Evolutionary conservation across 2,113 vertebrate genomes (phyloP).

Genomic region (Fulica atra): DNA sequence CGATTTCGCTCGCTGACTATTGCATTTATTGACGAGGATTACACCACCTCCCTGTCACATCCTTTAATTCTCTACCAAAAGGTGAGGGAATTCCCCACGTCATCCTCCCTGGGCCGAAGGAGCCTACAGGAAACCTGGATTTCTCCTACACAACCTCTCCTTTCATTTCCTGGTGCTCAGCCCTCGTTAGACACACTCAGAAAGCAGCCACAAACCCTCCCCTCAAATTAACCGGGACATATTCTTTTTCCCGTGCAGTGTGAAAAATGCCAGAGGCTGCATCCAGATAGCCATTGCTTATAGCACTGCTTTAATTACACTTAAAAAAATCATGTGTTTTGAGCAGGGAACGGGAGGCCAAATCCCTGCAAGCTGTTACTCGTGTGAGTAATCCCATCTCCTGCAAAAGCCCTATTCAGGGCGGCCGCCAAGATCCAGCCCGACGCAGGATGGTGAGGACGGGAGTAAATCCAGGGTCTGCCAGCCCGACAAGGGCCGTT

Average conservation of each 20-base stretch:
- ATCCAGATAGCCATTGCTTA: background rate
- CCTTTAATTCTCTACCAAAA: background rate
- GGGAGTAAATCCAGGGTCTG: background rate
- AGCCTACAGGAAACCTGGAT: background rate
- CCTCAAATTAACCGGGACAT: background rate
- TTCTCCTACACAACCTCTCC: background rate
- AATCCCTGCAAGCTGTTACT: slow-evolving; percentile 43
- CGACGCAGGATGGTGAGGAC: slow-evolving; percentile 16
- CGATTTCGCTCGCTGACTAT: background rate
- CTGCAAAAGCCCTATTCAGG: slow-evolving; percentile 48
- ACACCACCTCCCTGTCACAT: background rate
- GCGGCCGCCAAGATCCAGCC: slow-evolving; percentile 33
- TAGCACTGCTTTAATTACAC: background rate
- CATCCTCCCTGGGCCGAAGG: background rate
- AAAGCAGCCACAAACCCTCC: background rate
- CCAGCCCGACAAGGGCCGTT: background rate
- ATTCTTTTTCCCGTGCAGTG: background rate
- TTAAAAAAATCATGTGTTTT: background rate
- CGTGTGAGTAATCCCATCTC: slow-evolving; percentile 36
- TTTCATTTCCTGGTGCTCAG: background rate
- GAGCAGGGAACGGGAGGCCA: slow-evolving; percentile 8
- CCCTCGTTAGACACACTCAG: background rate
- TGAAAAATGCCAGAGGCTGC: background rate
- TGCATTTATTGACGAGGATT: slow-evolving; percentile 37
- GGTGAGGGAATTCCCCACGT: slow-evolving; percentile 40